Evolutionary conservation across 2,888 invertebrate species (phyloP), one percentile per base, ranked within the genome.

Genomic region (Latheticus oryzae): DNA sequence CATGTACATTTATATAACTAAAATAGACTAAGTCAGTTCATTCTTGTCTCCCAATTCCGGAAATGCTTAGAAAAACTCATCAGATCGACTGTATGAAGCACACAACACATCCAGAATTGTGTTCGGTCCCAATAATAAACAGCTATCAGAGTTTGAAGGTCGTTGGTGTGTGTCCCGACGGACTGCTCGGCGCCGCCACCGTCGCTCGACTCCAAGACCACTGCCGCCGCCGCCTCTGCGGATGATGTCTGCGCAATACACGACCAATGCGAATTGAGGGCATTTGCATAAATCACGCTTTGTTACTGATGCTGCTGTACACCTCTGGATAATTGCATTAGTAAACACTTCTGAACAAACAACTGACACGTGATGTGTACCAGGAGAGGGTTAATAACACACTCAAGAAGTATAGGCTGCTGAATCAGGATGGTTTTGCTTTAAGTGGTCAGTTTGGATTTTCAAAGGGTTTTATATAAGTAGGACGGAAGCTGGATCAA

Each of bases 171-270:
- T 48, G 64, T 66, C 66, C 62, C 63, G 65, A 42, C 67, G 67
- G 67, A 60, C 63, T 47, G 30, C 33, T 48, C 55, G 67, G 67
- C 66, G 66, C 67, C 66, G 58, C 52, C 47, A 35, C 19, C n/a
- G 24, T 24, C 35, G 54, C 38, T 37, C 33, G 28, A 48, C 56
- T n/a, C n/a, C n/a, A n/a, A 33, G 45, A 54, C n/a, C n/a, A n/a
- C n/a, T n/a, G n/a, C n/a, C n/a, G n/a, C n/a, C n/a, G 56, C 60
- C 51, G 52, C 47, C 37, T 58, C 55, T 48, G 42, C 16, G 28
- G 21, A 24, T 7, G 21, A 17, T 45, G 50, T 38, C 55, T 45
- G 35, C 33, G 32, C 57, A 56, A n/a, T n/a, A n/a, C n/a, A n/a
- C n/a, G n/a, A n/a, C n/a, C n/a, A n/a, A n/a, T 59, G 37, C 51